A percentile compares a stretch with the other conserved stretches of the same genome.
Conservation (phyloP, 2,113 vertebrate species). For the Raphicerus campestris region DNA sequence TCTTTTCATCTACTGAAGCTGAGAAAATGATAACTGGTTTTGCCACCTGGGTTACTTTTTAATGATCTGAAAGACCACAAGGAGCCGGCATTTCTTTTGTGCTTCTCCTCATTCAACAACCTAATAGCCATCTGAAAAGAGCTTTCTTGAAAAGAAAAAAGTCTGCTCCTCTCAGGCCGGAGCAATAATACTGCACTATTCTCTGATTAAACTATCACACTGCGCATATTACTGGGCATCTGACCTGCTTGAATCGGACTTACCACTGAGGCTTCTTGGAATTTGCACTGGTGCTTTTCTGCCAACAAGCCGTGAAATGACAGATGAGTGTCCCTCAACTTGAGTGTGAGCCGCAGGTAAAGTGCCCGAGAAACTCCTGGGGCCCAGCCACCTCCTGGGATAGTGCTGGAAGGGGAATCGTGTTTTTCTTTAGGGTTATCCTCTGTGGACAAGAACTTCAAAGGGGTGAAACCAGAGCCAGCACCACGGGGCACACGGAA, state of each 20-base stretch:
- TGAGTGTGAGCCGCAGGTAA: background rate
- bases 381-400: background rate
- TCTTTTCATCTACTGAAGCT: constrained; percentile 51
- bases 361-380: background rate
- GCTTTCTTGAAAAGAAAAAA: constrained; percentile 54
- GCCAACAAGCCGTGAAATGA: constrained; percentile 34
- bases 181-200: background rate
- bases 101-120: constrained; percentile 48
- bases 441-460: background rate
- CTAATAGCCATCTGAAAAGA: constrained; percentile 53
- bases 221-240: background rate
- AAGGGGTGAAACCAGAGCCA: background rate
- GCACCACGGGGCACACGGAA: background rate
- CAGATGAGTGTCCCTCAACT: background rate
- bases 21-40: constrained; percentile 56
- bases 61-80: constrained; percentile 71
- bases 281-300: background rate
- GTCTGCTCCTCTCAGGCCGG: constrained; percentile 29
- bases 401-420: background rate
- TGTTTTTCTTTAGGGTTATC: constrained; percentile 31
- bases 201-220: constrained; percentile 62
- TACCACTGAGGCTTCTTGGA: constrained; percentile 32
- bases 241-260: constrained; percentile 4
- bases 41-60: constrained; percentile 73
- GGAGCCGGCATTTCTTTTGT: constrained; percentile 61